phyloP scores from a whole-genome alignment of 2,113 vertebrate genomes.

The Micronisus gabar region DNA sequence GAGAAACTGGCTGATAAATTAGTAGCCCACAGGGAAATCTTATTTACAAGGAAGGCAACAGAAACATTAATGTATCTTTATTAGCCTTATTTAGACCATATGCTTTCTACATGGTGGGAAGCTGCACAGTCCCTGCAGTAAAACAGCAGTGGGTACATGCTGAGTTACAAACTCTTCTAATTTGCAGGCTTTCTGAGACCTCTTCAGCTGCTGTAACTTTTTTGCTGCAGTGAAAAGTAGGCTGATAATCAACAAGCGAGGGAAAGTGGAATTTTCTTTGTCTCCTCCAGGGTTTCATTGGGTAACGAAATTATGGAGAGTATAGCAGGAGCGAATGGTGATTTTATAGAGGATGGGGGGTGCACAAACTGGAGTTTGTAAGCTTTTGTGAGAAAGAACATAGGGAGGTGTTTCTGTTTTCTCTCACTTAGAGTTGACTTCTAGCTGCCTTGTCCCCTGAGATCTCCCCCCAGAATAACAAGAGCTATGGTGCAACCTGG shows the following conservation, averaged over 20 bases:
- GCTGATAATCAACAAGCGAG: neutral
- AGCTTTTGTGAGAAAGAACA: neutral
- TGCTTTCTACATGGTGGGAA: neutral
- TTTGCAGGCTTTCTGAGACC: neutral
- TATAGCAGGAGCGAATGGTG: rapidly evolving
- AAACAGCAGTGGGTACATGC: neutral
- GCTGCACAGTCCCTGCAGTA: neutral
- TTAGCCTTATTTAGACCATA: slow-evolving; percentile 14
- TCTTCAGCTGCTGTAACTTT: neutral
- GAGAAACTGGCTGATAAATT: slow-evolving; percentile 11
- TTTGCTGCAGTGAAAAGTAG: neutral
- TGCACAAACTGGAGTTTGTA: neutral
- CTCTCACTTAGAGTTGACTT: neutral
- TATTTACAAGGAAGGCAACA: slow-evolving; percentile 52
- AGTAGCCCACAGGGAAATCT: slow-evolving; percentile 16
- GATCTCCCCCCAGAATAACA: neutral
- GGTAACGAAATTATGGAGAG: neutral
- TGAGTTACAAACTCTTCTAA: neutral
- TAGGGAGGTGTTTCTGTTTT: neutral
- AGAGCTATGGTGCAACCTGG: neutral
- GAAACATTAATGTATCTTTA: slow-evolving; percentile 23
- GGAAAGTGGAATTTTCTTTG: neutral
- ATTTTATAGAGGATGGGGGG: neutral
- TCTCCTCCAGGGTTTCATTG: neutral
- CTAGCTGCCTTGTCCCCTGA: neutral